phyloP scores from a whole-genome alignment of 2,797 vertebrate species.

The Gallirallus australis region DNA sequence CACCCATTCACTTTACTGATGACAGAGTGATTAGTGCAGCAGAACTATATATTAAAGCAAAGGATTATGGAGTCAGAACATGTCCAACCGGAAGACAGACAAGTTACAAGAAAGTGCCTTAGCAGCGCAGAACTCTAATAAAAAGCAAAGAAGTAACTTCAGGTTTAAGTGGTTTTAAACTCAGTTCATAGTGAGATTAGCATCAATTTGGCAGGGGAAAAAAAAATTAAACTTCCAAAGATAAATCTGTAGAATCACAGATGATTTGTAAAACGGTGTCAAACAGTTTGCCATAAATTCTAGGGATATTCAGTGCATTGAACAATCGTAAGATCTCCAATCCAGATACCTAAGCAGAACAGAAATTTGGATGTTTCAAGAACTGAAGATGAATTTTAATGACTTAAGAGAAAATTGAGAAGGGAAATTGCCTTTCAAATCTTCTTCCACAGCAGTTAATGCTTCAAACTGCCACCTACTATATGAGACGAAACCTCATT shows the following conservation, averaged over 20 bases:
- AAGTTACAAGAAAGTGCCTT: neutral
- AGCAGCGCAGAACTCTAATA: neutral
- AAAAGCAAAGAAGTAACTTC: neutral
- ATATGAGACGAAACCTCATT: constrained; percentile 14
- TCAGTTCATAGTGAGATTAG: neutral
- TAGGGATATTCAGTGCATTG: neutral
- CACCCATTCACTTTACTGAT: neutral
- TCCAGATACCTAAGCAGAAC: constrained; percentile 31
- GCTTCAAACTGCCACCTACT: constrained; percentile 58
- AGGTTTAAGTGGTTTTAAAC: constrained; percentile 8
- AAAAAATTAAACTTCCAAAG: constrained; percentile 45
- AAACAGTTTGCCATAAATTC: constrained; percentile 34
- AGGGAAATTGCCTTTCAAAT: constrained; percentile 64
- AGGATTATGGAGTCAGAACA: neutral
- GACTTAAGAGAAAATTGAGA: constrained; percentile 65
- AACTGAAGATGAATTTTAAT: constrained; percentile 67
- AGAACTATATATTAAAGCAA: neutral
- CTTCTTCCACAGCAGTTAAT: constrained; percentile 57
- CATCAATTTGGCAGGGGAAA: neutral
- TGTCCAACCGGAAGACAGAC: neutral
- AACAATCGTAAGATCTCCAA: constrained; percentile 2
- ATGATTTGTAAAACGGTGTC: constrained; percentile 28
- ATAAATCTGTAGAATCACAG: constrained; percentile 17
- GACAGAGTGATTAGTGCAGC: neutral
- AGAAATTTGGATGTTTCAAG: constrained; percentile 48